Percentiles rank a stretch among this genome's conserved stretches.
Conservation (phyloP, 1,140 invertebrate species). For the Drosophila mayri region DNA sequence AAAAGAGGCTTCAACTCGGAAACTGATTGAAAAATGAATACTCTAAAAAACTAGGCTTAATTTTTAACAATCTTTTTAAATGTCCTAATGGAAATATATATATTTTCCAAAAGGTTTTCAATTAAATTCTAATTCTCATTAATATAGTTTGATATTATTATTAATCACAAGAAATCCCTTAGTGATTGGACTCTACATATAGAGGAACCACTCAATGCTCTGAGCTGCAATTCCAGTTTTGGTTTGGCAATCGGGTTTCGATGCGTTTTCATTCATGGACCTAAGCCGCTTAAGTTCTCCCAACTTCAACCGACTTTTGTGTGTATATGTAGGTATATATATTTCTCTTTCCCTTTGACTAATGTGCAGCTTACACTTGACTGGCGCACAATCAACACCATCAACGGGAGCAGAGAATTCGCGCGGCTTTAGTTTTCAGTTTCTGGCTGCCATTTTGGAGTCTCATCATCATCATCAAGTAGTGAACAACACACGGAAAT, state of each 20-base stretch:
- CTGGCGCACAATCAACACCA: slow-evolving; percentile 83
- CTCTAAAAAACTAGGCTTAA: not conserved
- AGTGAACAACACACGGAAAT: slow-evolving; percentile 12
- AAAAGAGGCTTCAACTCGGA: not conserved
- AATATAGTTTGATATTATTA: not conserved
- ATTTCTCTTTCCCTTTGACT: slow-evolving; percentile 62
- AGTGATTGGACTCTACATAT: slow-evolving; percentile 1
- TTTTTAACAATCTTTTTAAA: not conserved
- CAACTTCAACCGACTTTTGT: slow-evolving; percentile 11
- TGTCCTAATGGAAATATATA: too few relatives aligned
- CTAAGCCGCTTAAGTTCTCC: slow-evolving; percentile 75
- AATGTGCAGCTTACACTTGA: slow-evolving; percentile 83
- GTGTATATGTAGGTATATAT: not conserved
- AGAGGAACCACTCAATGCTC: slow-evolving; percentile 39
- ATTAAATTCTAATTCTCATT: too few relatives aligned
- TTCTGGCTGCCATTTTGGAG: slow-evolving; percentile 12
- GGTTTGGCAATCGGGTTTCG: slow-evolving; percentile 62
- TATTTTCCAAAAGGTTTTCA: too few relatives aligned
- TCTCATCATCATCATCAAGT: slow-evolving; percentile 38
- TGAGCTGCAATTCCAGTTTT: slow-evolving; percentile 71
- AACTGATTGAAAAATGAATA: not conserved
- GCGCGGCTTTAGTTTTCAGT: slow-evolving; percentile 12
- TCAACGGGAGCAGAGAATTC: slow-evolving; percentile 51
- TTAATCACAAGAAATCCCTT: too few relatives aligned
- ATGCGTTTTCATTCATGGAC: slow-evolving; percentile 74